Evolutionary conservation across 2,797 vertebrate genomes (phyloP).

Genomic region (Buceros bicornis): DNA sequence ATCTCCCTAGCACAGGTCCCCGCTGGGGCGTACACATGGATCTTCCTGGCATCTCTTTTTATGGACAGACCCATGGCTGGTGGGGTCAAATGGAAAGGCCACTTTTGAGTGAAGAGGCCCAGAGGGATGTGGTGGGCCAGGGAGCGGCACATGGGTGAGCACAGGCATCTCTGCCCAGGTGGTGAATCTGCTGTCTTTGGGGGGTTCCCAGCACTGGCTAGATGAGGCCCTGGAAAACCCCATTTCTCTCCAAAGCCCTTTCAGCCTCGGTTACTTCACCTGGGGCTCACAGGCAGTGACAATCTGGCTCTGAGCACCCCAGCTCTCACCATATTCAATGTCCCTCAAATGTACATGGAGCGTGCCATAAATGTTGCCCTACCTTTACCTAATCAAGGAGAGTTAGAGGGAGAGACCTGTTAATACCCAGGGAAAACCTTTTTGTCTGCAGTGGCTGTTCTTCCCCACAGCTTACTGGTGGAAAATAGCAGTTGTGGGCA

Average conservation of each 20-base stretch:
- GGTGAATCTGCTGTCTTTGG: background rate
- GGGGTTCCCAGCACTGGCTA: background rate
- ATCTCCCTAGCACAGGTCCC: background rate
- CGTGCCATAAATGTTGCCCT: background rate
- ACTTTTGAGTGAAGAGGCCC: background rate
- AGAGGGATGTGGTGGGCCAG: background rate
- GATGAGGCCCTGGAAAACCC: background rate
- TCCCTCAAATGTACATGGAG: background rate
- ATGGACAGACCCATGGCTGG: background rate
- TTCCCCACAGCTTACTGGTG: background rate
- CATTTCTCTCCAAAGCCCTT: background rate
- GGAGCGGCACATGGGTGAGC: fast-evolving
- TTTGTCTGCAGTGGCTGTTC: background rate
- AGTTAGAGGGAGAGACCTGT: background rate
- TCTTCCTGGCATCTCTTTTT: background rate
- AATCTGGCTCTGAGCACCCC: background rate
- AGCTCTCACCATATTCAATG: fast-evolving
- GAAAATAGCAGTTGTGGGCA: background rate
- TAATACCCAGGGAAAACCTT: background rate
- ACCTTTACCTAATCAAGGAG: background rate
- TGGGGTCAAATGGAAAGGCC: background rate
- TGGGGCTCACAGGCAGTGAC: background rate
- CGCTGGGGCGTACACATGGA: background rate
- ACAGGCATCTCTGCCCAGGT: background rate
- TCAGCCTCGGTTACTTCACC: background rate